Conservation (phyloP, 2,888 invertebrate genomes). For the Geotrupes spiniger region DNA sequence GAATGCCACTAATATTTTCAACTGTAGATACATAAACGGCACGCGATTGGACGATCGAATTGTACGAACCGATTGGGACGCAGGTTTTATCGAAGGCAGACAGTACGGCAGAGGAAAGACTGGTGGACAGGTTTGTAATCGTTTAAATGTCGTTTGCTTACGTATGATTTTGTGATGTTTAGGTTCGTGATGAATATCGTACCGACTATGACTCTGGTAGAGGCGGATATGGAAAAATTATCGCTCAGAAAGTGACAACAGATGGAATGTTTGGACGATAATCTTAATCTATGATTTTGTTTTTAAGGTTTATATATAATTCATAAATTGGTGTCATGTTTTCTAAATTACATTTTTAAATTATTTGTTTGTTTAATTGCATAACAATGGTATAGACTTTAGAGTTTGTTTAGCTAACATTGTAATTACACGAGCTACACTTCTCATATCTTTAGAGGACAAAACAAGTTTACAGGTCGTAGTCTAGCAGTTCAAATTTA, state of each 20-base stretch:
- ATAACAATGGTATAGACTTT: too few species aligned
- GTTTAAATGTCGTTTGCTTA: not conserved
- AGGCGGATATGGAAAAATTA: conserved; percentile 95
- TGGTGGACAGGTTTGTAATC: conserved; percentile 82
- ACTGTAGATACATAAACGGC: conserved; percentile 83
- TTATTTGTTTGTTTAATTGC: too few species aligned
- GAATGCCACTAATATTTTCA: not conserved
- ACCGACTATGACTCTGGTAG: conserved; percentile 95
- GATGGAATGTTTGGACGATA: conserved; percentile 48
- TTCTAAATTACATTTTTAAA: too few species aligned
- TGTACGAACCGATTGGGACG: conserved; percentile 98
- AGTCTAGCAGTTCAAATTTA: too few species aligned
- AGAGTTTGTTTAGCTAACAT: too few species aligned
- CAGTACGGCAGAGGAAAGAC: conserved; percentile 98
- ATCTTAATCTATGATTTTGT: conserved; percentile 18
- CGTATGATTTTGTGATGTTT: conserved; percentile 34
- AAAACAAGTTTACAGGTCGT: too few species aligned
- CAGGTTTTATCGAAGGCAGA: conserved; percentile 96
- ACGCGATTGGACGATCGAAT: conserved; percentile 95
- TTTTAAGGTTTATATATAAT: too few species aligned
- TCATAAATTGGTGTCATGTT: too few species aligned
- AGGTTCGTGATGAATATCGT: conserved; percentile 97
- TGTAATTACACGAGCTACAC: too few species aligned
- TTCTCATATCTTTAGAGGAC: too few species aligned
- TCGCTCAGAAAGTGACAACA: conserved; percentile 75